phyloP scores from a whole-genome alignment of 92 coral and sea anemone genomes.

The Desmophyllum pertusum region DNA sequence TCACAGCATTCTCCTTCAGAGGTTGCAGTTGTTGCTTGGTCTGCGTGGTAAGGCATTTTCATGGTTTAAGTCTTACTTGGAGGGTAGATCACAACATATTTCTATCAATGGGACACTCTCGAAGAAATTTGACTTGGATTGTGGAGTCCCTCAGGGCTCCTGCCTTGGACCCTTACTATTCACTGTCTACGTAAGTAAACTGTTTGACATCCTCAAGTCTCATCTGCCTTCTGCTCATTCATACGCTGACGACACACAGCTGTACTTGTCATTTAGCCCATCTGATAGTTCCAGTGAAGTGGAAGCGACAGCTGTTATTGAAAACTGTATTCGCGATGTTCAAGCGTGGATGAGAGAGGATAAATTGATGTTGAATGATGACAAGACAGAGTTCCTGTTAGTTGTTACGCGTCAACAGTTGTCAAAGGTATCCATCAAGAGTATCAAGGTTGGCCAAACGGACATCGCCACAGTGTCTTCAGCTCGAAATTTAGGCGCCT shows the following conservation, averaged over 20 bases:
- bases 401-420: too few relatives aligned
- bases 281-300: slow-evolving; percentile 29
- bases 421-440: too few relatives aligned
- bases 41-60: too few relatives aligned
- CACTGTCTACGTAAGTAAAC: slow-evolving; percentile 18
- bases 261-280: slow-evolving; percentile 48
- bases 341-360: slow-evolving; percentile 56
- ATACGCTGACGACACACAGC: slow-evolving; percentile 55
- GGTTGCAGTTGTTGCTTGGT: too few relatives aligned
- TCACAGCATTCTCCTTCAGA: too few relatives aligned
- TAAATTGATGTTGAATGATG: background rate
- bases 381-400: too few relatives aligned
- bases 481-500: slow-evolving; percentile 36
- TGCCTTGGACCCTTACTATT: slow-evolving; percentile 14
- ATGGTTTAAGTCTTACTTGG: too few relatives aligned
- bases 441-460: too few relatives aligned
- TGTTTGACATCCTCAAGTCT: slow-evolving; percentile 21
- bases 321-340: slow-evolving; percentile 50
- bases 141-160: too few relatives aligned
- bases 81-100: too few relatives aligned
- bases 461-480: background rate
- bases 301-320: slow-evolving; percentile 48
- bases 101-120: too few relatives aligned
- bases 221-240: slow-evolving; percentile 39
- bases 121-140: too few relatives aligned